These are phyloP conservation scores for Crotophaga sulcirostris DNA, from an alignment of 2,113 vertebrate genomes.

Conservation along the genomic window DNA sequence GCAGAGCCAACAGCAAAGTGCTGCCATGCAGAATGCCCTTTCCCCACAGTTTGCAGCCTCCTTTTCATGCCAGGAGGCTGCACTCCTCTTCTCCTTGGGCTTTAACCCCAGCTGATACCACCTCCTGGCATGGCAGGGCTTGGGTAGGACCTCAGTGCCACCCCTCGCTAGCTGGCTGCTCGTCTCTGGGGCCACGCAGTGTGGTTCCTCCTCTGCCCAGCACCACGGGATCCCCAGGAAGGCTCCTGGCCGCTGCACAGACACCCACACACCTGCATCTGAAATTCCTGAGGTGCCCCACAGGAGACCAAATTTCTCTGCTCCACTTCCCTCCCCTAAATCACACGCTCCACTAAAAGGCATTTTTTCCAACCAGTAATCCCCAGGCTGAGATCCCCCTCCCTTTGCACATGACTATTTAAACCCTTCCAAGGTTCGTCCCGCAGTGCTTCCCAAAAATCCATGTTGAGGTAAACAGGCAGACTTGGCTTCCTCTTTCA, in stretches of 20 bases:
- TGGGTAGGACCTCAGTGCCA: neutral
- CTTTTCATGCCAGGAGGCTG: neutral
- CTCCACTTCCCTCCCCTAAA: neutral
- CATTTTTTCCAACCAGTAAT: neutral
- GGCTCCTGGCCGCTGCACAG: neutral
- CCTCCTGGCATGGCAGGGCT: neutral
- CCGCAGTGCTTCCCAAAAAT: neutral
- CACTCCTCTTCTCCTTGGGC: neutral
- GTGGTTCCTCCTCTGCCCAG: neutral
- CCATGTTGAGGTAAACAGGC: neutral
- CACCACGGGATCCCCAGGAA: neutral
- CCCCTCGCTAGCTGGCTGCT: neutral
- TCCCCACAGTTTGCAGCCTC: neutral
- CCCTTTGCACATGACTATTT: neutral
- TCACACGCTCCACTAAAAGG: neutral
- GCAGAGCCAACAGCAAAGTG: neutral
- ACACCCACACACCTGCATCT: neutral
- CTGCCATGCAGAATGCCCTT: neutral
- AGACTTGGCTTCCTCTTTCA: neutral
- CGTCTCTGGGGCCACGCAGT: rapidly evolving
- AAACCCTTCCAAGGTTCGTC: neutral
- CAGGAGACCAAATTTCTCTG: neutral
- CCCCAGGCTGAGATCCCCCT: neutral
- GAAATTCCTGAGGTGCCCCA: neutral
- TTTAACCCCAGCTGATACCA: neutral